These are phyloP conservation scores for Eulithis testata DNA, from an alignment of 2,888 invertebrate species.

Conservation along the genomic window DNA sequence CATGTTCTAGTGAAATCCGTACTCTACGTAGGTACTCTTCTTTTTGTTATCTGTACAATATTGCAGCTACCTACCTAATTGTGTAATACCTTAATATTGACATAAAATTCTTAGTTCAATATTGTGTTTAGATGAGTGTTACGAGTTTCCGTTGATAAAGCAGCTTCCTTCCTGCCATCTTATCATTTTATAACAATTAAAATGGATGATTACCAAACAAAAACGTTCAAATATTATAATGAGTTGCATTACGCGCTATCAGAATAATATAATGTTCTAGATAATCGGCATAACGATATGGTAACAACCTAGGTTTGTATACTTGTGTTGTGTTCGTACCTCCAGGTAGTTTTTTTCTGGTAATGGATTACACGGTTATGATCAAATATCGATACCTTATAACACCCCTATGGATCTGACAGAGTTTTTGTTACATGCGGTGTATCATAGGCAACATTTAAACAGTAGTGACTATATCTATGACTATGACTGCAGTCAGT, in stretches of 20 bases:
- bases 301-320: no score
- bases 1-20: no score
- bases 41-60: neutral
- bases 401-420: no score
- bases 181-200: constrained; percentile 41
- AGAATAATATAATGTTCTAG: neutral
- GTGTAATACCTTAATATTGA: neutral
- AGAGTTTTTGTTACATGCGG: no score
- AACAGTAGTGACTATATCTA: no score
- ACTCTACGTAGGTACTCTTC: no score
- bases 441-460: no score
- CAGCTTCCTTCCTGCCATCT: constrained; percentile 69
- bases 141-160: constrained; percentile 69
- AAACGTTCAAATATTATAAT: neutral
- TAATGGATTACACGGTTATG: no score
- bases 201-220: constrained; percentile 6
- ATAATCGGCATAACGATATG: neutral
- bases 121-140: constrained; percentile 40
- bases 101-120: constrained; percentile 36
- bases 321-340: no score
- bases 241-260: neutral
- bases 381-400: no score
- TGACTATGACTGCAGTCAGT: no score
- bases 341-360: no score
- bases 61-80: neutral